These are phyloP conservation scores for Irena cyanogastra DNA, from an alignment of 2,113 vertebrate species.

Conservation along the genomic window DNA sequence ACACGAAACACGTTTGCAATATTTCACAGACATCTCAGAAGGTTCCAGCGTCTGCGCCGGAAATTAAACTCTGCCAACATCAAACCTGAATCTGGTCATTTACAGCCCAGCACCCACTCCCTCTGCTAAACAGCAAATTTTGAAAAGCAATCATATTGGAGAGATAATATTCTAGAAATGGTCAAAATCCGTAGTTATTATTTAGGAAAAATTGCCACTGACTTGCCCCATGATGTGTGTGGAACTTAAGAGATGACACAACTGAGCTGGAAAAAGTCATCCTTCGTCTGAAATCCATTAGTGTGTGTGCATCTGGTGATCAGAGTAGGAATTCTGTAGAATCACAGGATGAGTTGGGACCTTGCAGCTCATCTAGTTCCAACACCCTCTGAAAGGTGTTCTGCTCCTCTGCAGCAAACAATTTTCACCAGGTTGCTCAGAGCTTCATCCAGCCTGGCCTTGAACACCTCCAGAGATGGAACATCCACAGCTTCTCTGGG, in stretches of 20 bases:
- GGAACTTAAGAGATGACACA: not conserved
- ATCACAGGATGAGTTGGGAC: not conserved
- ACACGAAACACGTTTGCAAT: fast-evolving
- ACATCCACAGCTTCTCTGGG: not conserved
- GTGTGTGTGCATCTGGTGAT: not conserved
- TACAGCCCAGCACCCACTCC: fast-evolving
- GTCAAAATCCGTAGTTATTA: not conserved
- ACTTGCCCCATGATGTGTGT: fast-evolving
- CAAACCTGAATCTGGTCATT: not conserved
- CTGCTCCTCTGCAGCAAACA: not conserved
- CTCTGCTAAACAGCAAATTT: not conserved
- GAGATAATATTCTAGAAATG: not conserved
- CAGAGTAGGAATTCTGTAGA: not conserved
- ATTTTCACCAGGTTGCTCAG: not conserved
- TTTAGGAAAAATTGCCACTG: fast-evolving
- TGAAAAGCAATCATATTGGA: not conserved
- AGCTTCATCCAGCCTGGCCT: not conserved
- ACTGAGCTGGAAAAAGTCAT: not conserved
- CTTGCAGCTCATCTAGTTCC: not conserved
- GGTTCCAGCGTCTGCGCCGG: fast-evolving
- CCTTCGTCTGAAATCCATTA: not conserved
- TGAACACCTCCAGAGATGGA: not conserved
- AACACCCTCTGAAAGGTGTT: not conserved
- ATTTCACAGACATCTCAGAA: not conserved
- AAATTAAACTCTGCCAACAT: not conserved